Percentiles rank a stretch among this genome's conserved stretches.
phyloP scores from a whole-genome alignment of 2,113 vertebrate genomes.

The Triplophysa siluroides region DNA sequence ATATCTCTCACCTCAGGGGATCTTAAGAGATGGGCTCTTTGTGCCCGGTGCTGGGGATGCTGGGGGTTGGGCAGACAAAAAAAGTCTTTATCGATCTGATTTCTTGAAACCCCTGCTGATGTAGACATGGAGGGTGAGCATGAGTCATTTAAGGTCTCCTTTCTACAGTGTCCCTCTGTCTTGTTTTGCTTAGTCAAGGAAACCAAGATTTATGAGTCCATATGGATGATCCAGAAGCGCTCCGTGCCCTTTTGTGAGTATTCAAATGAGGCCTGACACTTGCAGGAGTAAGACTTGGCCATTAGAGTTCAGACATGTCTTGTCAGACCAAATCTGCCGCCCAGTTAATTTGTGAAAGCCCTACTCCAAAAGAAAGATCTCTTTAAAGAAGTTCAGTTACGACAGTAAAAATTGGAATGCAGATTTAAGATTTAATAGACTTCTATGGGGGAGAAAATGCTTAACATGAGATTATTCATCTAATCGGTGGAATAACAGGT shows the following conservation, averaged over 20 bases:
- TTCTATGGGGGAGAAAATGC: no score
- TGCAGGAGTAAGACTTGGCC: neutral
- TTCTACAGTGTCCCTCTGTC: neutral
- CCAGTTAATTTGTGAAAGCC: no score
- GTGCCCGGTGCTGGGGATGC: neutral
- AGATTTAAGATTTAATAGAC: no score
- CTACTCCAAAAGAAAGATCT: no score
- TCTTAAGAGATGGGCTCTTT: slow-evolving; percentile 12
- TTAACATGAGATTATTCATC: no score
- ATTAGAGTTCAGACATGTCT: neutral
- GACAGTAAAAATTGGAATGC: no score
- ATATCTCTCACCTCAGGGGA: slow-evolving; percentile 15
- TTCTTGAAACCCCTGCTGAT: slow-evolving; percentile 17
- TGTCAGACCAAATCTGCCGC: no score
- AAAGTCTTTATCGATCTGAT: neutral
- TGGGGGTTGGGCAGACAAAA: slow-evolving; percentile 12
- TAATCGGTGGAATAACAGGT: no score
- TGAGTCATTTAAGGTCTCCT: neutral
- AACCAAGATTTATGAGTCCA: slow-evolving; percentile 33
- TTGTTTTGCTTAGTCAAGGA: neutral
- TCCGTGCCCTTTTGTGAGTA: slow-evolving; percentile 1
- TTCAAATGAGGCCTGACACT: neutral
- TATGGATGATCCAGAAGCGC: neutral
- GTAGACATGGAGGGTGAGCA: neutral
- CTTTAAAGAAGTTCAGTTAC: no score